Evolutionary conservation across 2,797 vertebrate genomes (phyloP).

Genomic region (Knipowitschia caucasica): DNA sequence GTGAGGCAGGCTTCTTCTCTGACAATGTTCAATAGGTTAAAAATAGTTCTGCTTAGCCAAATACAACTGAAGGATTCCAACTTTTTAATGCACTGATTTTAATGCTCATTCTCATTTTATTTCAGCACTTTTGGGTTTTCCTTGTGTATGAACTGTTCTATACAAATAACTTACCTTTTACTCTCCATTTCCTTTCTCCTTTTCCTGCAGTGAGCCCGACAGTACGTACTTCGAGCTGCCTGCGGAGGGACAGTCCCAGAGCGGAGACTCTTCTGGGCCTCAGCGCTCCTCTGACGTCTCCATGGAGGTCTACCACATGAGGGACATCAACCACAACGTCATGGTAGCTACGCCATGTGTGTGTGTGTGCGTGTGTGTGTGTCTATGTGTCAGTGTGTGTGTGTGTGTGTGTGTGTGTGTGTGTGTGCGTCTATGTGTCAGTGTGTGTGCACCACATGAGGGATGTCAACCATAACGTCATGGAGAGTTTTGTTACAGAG

Average conservation of each 20-base stretch:
- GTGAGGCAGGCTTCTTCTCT: no score
- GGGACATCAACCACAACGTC: slow-evolving; percentile 83
- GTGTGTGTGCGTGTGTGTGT: no score
- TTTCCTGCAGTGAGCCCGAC: slow-evolving; percentile 87
- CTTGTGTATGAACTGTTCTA: neutral
- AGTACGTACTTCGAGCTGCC: slow-evolving; percentile 96
- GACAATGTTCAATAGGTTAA: no score
- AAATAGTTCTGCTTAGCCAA: no score
- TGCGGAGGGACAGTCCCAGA: slow-evolving; percentile 63
- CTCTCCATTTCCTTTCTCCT: slow-evolving; percentile 1
- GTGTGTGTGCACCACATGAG: slow-evolving; percentile 94
- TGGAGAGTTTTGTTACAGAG: no score
- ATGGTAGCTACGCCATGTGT: slow-evolving; percentile 80
- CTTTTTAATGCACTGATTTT: no score
- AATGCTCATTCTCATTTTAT: no score
- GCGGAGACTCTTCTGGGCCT: slow-evolving; percentile 64
- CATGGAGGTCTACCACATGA: slow-evolving; percentile 92
- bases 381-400: no score
- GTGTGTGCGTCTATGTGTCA: no score
- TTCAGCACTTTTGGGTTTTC: no score
- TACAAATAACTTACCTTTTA: neutral
- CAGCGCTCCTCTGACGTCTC: slow-evolving; percentile 73
- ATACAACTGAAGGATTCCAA: no score
- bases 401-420: no score
- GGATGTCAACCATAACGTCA: slow-evolving; percentile 83